Conservation (phyloP, 2,888 invertebrate species). For the Drosophila merina region DNA sequence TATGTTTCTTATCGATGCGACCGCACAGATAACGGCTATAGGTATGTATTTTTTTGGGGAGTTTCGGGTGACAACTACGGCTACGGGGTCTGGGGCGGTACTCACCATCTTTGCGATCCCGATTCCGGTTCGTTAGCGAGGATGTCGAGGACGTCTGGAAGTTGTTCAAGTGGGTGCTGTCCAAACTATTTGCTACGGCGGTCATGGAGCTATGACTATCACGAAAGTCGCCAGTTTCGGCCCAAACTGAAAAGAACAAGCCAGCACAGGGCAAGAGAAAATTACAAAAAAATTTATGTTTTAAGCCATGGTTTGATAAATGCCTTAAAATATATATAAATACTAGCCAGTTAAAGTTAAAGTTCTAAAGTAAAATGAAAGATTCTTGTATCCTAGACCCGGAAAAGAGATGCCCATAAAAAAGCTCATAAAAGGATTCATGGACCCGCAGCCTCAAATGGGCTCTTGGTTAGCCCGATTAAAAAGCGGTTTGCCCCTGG, state of each 20-base stretch:
- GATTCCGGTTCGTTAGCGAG: conserved; percentile 88
- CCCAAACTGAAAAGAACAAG: conserved; percentile 91
- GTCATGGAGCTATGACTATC: conserved; percentile 90
- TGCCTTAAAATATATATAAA: conserved; percentile 11
- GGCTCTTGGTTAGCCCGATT: conserved; percentile 74
- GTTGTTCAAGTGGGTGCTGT: conserved; percentile 88
- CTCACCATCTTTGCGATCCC: conserved; percentile 86
- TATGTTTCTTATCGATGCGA: conserved; percentile 70
- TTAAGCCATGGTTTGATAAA: conserved; percentile 55
- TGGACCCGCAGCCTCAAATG: conserved; percentile 68
- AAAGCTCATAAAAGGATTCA: conserved; percentile 83
- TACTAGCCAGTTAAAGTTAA: not conserved
- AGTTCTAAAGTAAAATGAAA: not conserved
- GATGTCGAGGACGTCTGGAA: conserved; percentile 87
- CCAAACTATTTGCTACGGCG: conserved; percentile 87
- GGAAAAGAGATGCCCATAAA: conserved; percentile 75
- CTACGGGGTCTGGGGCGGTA: conserved; percentile 48
- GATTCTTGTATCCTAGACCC: not conserved
- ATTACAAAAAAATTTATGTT: conserved; percentile 80
- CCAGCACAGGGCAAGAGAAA: conserved; percentile 68
- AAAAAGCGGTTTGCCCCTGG: conserved; percentile 57
- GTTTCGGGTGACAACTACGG: not conserved
- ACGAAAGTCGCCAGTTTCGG: conserved; percentile 94
- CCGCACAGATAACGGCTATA: conserved; percentile 33
- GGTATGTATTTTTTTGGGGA: not conserved